These are phyloP conservation scores for Lordiphosa mommai DNA, from an alignment of 1,140 invertebrate species.

Conservation along the genomic window DNA sequence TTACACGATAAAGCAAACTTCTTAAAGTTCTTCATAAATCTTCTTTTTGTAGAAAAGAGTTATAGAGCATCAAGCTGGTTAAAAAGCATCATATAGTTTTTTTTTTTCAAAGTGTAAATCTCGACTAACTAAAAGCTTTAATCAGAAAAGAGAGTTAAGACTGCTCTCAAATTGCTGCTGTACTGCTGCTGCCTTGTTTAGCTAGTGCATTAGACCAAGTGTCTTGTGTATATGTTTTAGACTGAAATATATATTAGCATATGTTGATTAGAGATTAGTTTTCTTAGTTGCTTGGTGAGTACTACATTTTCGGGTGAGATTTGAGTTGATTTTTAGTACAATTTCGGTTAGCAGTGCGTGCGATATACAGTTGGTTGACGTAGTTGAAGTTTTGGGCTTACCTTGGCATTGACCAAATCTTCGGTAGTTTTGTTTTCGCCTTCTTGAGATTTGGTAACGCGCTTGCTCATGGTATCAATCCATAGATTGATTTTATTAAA, in stretches of 20 bases:
- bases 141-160: no score
- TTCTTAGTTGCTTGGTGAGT: conserved; percentile 24
- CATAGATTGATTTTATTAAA: conserved; percentile 89
- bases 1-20: no score
- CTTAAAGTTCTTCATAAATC: no score
- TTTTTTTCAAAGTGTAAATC: no score
- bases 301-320: conserved; percentile 2
- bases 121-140: no score
- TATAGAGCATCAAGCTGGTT: no score
- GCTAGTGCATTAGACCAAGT: conserved; percentile 55
- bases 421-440: conserved; percentile 90
- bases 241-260: conserved; percentile 4
- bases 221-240: conserved; percentile 11
- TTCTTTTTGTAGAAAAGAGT: no score
- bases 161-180: no score
- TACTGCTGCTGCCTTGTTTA: conserved; percentile 51
- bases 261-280: conserved; percentile 20
- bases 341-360: conserved; percentile 56
- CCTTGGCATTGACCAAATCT: conserved; percentile 88
- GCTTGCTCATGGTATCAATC: conserved; percentile 87
- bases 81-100: no score
- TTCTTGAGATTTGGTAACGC: conserved; percentile 84
- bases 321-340: conserved; percentile 11
- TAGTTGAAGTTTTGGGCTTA: conserved; percentile 75
- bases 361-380: conserved; percentile 45